phyloP scores from a whole-genome alignment of 1,140 invertebrate genomes.

The Nilaparvata lugens region DNA sequence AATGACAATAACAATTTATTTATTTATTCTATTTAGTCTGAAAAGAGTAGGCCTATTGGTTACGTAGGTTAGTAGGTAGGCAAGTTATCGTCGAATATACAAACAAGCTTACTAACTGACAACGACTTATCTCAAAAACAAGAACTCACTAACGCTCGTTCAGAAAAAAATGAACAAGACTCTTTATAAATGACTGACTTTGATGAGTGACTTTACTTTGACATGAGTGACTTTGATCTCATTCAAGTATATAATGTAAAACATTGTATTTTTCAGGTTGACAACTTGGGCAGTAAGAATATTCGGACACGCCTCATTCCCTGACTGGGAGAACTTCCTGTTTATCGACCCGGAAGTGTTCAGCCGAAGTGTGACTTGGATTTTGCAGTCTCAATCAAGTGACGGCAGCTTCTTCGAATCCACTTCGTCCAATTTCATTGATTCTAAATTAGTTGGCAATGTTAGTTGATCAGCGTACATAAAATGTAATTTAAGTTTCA shows the following conservation, averaged over 20 bases:
- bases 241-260: slow-evolving; percentile 40
- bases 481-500: too few relatives aligned
- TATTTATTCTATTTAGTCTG: too few relatives aligned
- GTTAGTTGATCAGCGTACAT: not conserved
- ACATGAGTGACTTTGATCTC: slow-evolving; percentile 38
- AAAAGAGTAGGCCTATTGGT: too few relatives aligned
- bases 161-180: too few relatives aligned
- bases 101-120: too few relatives aligned
- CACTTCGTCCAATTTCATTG: slow-evolving; percentile 20
- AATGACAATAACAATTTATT: too few relatives aligned
- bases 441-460: slow-evolving; percentile 30
- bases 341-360: slow-evolving; percentile 39
- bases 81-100: too few relatives aligned
- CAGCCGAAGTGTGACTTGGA: slow-evolving; percentile 33
- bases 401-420: slow-evolving; percentile 41
- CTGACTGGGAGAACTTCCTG: slow-evolving; percentile 44
- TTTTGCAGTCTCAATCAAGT: slow-evolving; percentile 36
- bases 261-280: slow-evolving; percentile 33
- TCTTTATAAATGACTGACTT: too few relatives aligned
- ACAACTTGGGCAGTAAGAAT: slow-evolving; percentile 40
- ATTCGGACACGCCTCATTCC: slow-evolving; percentile 38
- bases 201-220: too few relatives aligned
- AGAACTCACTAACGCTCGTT: too few relatives aligned
- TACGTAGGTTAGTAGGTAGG: too few relatives aligned
- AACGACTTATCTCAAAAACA: too few relatives aligned